phyloP scores from a whole-genome alignment of 2,113 vertebrate genomes.

The Callionymus lyra region DNA sequence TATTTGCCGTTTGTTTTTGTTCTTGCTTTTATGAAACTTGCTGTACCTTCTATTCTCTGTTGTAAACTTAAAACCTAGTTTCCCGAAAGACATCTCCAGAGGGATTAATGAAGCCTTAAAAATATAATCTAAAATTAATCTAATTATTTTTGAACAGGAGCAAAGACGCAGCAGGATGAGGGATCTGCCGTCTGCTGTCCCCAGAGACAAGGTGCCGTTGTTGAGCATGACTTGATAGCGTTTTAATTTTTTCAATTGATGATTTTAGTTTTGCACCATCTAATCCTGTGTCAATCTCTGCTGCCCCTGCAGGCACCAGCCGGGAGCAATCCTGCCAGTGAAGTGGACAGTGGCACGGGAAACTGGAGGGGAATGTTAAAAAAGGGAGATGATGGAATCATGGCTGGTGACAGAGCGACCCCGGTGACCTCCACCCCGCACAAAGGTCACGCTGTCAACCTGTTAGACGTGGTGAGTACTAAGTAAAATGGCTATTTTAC shows the following conservation, averaged over 20 bases:
- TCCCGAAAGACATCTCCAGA: no score
- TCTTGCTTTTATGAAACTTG: no score
- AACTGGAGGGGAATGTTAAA: constrained; percentile 94
- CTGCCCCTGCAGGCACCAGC: constrained; percentile 28
- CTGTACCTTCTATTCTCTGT: no score
- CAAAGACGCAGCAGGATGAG: constrained; percentile 89
- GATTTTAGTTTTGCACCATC: background rate
- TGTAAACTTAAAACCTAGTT: no score
- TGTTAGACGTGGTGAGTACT: constrained; percentile 85
- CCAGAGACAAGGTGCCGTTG: constrained; percentile 84
- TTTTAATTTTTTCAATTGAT: background rate
- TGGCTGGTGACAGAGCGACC: constrained; percentile 64
- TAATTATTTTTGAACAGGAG: no score
- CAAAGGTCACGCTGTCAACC: constrained; percentile 85
- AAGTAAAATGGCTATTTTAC: no score
- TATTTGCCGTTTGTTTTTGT: no score
- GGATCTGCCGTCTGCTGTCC: constrained; percentile 76
- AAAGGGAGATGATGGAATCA: constrained; percentile 72
- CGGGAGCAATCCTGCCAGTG: constrained; percentile 33
- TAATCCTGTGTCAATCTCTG: background rate
- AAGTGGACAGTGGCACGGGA: constrained; percentile 74
- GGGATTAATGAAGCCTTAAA: no score
- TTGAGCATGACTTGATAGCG: background rate
- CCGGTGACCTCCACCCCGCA: constrained; percentile 74
- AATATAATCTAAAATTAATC: no score